A percentile compares a stretch with the other conserved stretches of the same genome.
Conservation (phyloP, 2,797 vertebrate genomes). For the Intellagama lesueurii region DNA sequence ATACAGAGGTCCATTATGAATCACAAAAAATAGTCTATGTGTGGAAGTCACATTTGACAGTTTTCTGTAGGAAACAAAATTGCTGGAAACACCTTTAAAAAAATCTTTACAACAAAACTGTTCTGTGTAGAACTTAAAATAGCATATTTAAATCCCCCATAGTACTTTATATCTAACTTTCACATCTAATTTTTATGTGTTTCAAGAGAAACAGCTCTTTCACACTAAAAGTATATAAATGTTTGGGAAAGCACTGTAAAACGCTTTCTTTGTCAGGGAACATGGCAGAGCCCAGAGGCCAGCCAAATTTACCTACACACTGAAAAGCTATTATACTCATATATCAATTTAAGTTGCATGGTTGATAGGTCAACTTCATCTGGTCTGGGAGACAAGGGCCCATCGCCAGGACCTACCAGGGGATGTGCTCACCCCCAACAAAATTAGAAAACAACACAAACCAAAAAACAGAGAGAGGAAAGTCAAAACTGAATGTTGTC, state of each 20-base stretch:
- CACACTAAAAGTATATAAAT: constrained; percentile 15
- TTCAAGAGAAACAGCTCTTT: rapidly evolving
- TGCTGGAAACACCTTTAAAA: neutral
- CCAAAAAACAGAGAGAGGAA: neutral
- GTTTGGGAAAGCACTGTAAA: constrained; percentile 18
- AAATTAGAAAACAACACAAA: neutral
- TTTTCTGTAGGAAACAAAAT: constrained; percentile 40
- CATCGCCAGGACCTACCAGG: no score
- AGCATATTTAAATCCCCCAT: neutral
- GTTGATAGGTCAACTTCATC: neutral
- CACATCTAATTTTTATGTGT: neutral
- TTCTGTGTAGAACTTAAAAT: neutral
- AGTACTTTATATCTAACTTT: neutral
- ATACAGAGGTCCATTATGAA: neutral
- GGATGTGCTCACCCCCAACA: neutral
- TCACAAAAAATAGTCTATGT: neutral
- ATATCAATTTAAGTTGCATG: neutral
- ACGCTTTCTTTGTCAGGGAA: neutral
- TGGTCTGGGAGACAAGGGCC: no score
- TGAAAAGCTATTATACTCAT: neutral
- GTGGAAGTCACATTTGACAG: constrained; percentile 40
- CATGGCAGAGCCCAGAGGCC: neutral
- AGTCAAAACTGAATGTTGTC: neutral
- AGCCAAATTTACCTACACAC: neutral
- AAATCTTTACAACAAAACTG: neutral